phyloP scores from a whole-genome alignment of 2,113 vertebrate genomes.

The Helogale parvula region DNA sequence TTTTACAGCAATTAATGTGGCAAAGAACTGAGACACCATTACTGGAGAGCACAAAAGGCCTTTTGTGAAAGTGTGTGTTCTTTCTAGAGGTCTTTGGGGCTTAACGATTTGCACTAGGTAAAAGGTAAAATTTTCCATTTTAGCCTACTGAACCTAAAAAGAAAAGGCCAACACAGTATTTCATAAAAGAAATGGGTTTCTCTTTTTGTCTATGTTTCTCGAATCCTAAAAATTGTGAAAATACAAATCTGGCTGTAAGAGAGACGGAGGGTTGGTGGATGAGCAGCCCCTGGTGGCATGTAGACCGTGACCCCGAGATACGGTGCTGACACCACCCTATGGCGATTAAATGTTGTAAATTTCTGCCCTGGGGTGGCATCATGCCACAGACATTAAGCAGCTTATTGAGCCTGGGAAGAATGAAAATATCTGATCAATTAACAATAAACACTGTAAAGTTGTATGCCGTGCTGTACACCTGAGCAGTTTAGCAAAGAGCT shows the following conservation, averaged over 20 bases:
- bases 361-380: neutral
- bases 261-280: neutral
- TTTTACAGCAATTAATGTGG: neutral
- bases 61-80: neutral
- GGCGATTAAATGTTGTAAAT: neutral
- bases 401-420: neutral
- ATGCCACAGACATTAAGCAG: neutral
- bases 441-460: neutral
- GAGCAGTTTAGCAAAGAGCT: neutral
- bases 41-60: neutral
- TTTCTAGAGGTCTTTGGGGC: neutral
- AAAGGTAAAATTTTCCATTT: neutral
- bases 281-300: neutral
- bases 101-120: neutral
- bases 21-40: neutral
- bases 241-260: neutral
- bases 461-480: neutral
- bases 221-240: neutral
- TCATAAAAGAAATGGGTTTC: neutral
- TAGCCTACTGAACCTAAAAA: conserved; percentile 22
- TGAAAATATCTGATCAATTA: neutral
- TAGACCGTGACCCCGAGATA: neutral
- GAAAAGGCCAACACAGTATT: neutral
- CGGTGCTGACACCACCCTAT: neutral
- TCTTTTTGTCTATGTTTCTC: neutral